phyloP scores from a whole-genome alignment of 1,140 invertebrate species.

The Drosophila eugracilis region DNA sequence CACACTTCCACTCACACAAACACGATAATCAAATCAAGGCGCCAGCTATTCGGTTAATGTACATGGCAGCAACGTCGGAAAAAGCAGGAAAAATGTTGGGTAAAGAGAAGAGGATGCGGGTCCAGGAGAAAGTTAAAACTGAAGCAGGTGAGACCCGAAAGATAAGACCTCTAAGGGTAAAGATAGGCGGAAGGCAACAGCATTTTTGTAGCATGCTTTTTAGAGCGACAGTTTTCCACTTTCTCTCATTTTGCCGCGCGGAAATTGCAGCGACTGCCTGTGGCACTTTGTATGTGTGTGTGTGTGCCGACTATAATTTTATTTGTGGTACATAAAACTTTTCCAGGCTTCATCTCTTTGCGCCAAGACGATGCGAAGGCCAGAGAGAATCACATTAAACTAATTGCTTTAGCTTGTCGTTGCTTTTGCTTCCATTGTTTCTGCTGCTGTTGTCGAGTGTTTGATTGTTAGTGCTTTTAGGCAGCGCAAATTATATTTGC shows the following conservation, averaged over 20 bases:
- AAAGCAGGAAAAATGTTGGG: constrained; percentile 10
- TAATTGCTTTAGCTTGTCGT: constrained; percentile 83
- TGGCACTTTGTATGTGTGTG: constrained; percentile 34
- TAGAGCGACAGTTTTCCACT: constrained; percentile 54
- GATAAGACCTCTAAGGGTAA: constrained; percentile 54
- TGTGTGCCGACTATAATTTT: constrained; percentile 71
- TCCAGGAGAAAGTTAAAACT: constrained; percentile 52
- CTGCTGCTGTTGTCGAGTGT: constrained; percentile 31
- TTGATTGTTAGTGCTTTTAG: constrained; percentile 82
- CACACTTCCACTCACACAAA: constrained; percentile 28
- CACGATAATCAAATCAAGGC: constrained; percentile 82
- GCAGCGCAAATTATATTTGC: constrained; percentile 74
- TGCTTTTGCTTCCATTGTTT: constrained; percentile 53
- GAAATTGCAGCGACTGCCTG: constrained; percentile 78
- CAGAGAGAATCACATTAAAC: constrained; percentile 75
- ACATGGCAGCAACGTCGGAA: constrained; percentile 61
- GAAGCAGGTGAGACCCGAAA: constrained; percentile 66
- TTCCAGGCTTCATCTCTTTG: constrained; percentile 70
- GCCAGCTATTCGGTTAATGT: constrained; percentile 83
- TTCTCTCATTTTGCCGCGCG: constrained; percentile 51
- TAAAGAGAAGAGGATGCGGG: constrained; percentile 1
- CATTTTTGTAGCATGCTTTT: constrained; percentile 69
- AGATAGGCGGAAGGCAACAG: background rate
- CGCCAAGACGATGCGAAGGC: constrained; percentile 25
- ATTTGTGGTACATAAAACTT: constrained; percentile 83